These are phyloP conservation scores for Schizothorax lantsangensis DNA, from an alignment of 2,797 vertebrate genomes.

Conservation along the genomic window DNA sequence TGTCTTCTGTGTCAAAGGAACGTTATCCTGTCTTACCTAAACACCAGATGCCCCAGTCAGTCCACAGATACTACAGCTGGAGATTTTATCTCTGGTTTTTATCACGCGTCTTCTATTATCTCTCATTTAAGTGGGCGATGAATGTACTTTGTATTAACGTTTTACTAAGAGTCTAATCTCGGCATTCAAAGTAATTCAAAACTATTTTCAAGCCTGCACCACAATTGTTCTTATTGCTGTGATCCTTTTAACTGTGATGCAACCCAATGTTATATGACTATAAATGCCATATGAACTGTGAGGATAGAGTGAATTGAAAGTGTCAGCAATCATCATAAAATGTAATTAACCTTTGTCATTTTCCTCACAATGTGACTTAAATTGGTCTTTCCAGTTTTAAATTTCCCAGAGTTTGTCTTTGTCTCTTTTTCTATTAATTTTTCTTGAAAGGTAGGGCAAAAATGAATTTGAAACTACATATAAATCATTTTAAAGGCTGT, in stretches of 20 bases:
- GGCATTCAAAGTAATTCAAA: slow-evolving; percentile 11
- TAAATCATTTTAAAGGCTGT: slow-evolving; percentile 16
- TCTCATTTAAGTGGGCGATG: slow-evolving; percentile 14
- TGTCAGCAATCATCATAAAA: slow-evolving; percentile 34
- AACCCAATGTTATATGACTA: slow-evolving; percentile 22
- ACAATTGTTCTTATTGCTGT: background rate
- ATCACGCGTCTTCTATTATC: background rate
- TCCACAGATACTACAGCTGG: slow-evolving; percentile 34
- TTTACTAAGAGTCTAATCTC: slow-evolving; percentile 26
- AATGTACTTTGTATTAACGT: slow-evolving; percentile 15
- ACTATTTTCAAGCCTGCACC: slow-evolving; percentile 7
- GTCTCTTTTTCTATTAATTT: background rate
- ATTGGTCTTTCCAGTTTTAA: slow-evolving; percentile 35
- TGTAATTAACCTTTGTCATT: slow-evolving; percentile 50
- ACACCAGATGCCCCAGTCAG: slow-evolving; percentile 38
- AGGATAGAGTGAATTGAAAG: slow-evolving; percentile 27
- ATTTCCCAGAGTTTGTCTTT: slow-evolving; percentile 24
- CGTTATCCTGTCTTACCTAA: slow-evolving; percentile 44
- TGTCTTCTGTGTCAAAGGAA: slow-evolving; percentile 33
- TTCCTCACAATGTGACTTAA: slow-evolving; percentile 38
- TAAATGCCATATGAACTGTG: slow-evolving; percentile 24
- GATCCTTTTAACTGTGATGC: slow-evolving; percentile 13
- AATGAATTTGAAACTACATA: background rate
- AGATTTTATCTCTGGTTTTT: slow-evolving; percentile 35
- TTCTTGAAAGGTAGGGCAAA: background rate